Conservation (phyloP, 1,140 invertebrate genomes). For the Portunus trituberculatus region DNA sequence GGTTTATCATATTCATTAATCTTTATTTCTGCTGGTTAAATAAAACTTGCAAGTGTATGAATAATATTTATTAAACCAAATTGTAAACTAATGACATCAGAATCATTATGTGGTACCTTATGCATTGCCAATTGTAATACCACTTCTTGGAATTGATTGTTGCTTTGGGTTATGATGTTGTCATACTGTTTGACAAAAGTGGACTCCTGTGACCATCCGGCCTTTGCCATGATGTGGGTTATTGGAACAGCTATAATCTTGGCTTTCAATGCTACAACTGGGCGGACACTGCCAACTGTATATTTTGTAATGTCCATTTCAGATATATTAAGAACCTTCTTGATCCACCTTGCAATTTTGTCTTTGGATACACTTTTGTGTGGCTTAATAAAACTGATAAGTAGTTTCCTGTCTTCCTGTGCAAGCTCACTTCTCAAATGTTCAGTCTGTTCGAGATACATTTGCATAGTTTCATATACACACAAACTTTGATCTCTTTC, state of each 20-base stretch:
- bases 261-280: no score
- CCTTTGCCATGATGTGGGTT: no score
- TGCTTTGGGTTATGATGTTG: not conserved
- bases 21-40: not conserved
- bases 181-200: slow-evolving; percentile 47
- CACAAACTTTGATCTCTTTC: no score
- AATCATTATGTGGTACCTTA: not conserved
- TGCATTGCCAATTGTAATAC: slow-evolving; percentile 33
- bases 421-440: no score
- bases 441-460: no score
- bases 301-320: slow-evolving; percentile 42
- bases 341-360: slow-evolving; percentile 43
- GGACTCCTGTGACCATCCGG: not conserved
- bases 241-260: no score
- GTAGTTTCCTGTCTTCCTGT: no score
- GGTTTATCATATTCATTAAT: not conserved
- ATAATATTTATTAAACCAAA: no score
- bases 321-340: slow-evolving; percentile 38
- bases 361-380: not conserved
- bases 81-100: slow-evolving; percentile 13
- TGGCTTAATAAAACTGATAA: no score
- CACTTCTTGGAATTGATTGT: slow-evolving; percentile 34
- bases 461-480: no score
- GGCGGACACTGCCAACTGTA: not conserved
- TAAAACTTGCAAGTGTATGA: slow-evolving; percentile 37